A percentile compares a stretch with the other conserved stretches of the same genome.
phyloP scores from a whole-genome alignment of 2,797 vertebrate genomes.

The Meriones psammophilus region DNA sequence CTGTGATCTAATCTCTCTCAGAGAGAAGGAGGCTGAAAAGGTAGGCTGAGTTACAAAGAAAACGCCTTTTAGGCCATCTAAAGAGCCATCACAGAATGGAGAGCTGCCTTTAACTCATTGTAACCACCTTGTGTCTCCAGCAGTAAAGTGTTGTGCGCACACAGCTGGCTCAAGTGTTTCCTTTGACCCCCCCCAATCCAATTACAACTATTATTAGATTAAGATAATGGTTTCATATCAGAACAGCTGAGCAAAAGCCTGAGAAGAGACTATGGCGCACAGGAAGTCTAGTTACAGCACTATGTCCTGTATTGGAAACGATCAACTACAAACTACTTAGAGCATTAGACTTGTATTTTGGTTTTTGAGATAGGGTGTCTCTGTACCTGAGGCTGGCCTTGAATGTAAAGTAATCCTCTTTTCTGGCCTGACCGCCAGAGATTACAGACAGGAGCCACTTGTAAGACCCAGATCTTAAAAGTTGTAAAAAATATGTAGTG shows the following conservation, averaged over 20 bases:
- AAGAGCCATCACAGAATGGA: slow-evolving; percentile 41
- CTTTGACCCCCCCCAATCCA: slow-evolving; percentile 69
- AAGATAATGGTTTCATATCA: slow-evolving; percentile 67
- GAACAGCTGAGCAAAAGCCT: slow-evolving; percentile 59
- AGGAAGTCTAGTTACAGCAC: slow-evolving; percentile 20
- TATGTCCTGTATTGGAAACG: slow-evolving; percentile 41
- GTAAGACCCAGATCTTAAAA: not conserved
- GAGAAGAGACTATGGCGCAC: not conserved
- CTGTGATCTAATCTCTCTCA: slow-evolving; percentile 27
- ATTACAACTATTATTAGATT: slow-evolving; percentile 73
- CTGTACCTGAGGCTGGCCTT: not conserved
- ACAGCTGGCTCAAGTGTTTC: slow-evolving; percentile 63
- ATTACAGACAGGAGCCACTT: not conserved
- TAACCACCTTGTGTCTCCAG: slow-evolving; percentile 75
- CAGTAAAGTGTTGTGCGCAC: slow-evolving; percentile 59
- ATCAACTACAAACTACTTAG: not conserved
- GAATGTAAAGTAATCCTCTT: not conserved
- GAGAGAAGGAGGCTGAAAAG: slow-evolving; percentile 33
- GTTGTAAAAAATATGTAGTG: not conserved
- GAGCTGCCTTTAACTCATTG: slow-evolving; percentile 66
- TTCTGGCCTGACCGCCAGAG: not conserved
- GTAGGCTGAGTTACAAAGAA: not conserved
- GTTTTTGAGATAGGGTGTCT: not conserved
- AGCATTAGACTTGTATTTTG: not conserved
- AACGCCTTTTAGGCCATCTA: slow-evolving; percentile 42